Evolutionary conservation across 2,888 invertebrate species (phyloP).

Genomic region (Macrosoma leucophasiata): DNA sequence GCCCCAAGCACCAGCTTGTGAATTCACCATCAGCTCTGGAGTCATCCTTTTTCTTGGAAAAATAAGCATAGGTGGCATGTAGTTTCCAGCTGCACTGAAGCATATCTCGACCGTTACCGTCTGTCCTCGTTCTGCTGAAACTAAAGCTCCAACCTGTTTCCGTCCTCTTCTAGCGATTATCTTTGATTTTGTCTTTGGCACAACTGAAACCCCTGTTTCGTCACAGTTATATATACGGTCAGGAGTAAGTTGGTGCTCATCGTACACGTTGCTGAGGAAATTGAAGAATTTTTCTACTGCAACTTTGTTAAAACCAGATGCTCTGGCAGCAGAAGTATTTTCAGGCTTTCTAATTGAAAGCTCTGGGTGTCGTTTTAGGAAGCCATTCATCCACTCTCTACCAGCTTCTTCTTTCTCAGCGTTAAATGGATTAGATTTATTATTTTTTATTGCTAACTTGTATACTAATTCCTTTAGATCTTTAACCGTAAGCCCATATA

Average conservation of each 20-base stretch:
- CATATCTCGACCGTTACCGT: slow-evolving; percentile 32
- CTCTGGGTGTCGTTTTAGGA: slow-evolving; percentile 28
- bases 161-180: slow-evolving; percentile 28
- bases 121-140: slow-evolving; percentile 31
- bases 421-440: slow-evolving; percentile 32
- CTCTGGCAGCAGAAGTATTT: slow-evolving; percentile 32
- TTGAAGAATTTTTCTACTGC: slow-evolving; percentile 24
- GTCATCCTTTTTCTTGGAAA: slow-evolving; percentile 32
- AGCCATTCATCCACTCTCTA: slow-evolving; percentile 35
- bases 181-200: slow-evolving; percentile 27
- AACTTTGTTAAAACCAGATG: slow-evolving; percentile 36
- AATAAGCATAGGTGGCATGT: slow-evolving; percentile 28
- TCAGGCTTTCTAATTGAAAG: slow-evolving; percentile 27
- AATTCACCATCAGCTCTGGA: slow-evolving; percentile 29
- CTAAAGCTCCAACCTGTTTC: slow-evolving; percentile 30
- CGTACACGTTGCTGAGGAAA: slow-evolving; percentile 19
- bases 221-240: slow-evolving; percentile 33
- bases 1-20: slow-evolving; percentile 30
- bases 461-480: slow-evolving; percentile 28
- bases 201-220: slow-evolving; percentile 32
- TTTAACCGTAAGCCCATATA: slow-evolving; percentile 24
- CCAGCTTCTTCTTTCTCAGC: slow-evolving; percentile 30
- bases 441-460: slow-evolving; percentile 30
- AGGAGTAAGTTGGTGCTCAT: slow-evolving; percentile 27
- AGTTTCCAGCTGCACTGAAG: slow-evolving; percentile 28